Base-by-base conservation (phyloP, 2,797 vertebrate genomes). In the Schizopygopsis pylzovi region DNA sequence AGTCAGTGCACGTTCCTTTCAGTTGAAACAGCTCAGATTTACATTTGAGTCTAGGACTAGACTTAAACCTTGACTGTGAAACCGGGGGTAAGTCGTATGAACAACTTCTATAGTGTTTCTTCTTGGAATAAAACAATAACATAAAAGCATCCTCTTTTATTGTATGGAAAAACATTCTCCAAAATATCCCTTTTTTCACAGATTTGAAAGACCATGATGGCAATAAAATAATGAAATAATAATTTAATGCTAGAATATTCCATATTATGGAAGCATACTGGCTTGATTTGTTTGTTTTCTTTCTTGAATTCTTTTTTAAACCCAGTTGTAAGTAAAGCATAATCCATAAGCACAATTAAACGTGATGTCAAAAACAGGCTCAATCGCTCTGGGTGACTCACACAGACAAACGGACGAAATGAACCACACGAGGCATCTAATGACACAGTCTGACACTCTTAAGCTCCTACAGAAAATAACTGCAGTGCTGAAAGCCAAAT, bases 341-440 rank as follows among this genome's bases (percentile, higher is more conserved):
- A 13, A 61, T 79, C 39, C 22, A 79, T 45, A 63, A 63, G 15
- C 39, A 41, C n/a, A 28, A 13, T 61, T 61, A 43, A 25, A 61
- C 2, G 41, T 63, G n/a, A 79, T 79, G 39, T 79, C 56, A 45
- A 79, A 72, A 82, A 59, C 67, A 54, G 47, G 22, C 13, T 33
- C 16, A 45, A 37, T 41, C 18, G 54, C n/a, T 59, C 49, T 41
- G 20, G 68, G 15, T 59, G 68, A 59, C 33, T 28, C 67, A 20
- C 15, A 16, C 5, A 82, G 15, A 82, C 22, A 41, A 82, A 59
- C 6, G 4, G 28, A 16, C 3, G 1, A 72, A 82, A 72, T 45
- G 1, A 81, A 70, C 68, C 63, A 37, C 79, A 81, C 79, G 22
- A 56, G 15, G 22, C 47, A 1, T 25, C 63, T 70, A 70, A 81